Conservation (phyloP, 2,797 vertebrate genomes). For the Leptatherina wallacei region DNA sequence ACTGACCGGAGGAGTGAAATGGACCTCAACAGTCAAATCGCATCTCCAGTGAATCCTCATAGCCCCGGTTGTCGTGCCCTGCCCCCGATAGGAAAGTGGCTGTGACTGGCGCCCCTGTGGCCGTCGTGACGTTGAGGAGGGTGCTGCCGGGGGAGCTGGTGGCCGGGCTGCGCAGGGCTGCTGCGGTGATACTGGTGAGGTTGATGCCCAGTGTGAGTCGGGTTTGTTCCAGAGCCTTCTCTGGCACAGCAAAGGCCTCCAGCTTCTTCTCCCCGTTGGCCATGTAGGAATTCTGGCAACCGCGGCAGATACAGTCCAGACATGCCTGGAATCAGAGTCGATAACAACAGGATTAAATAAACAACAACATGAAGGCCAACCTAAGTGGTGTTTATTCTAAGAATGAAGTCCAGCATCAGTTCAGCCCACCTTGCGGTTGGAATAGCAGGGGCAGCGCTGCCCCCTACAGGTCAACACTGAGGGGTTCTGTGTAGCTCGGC, state of each 20-base stretch:
- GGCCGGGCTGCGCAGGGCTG: slow-evolving; percentile 86
- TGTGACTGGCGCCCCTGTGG: slow-evolving; percentile 83
- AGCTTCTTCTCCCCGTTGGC: slow-evolving; percentile 99
- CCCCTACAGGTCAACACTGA: slow-evolving; percentile 99
- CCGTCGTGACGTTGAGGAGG: slow-evolving; percentile 91
- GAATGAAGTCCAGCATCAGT: too few species aligned
- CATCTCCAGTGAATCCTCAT: slow-evolving; percentile 97
- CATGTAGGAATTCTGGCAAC: slow-evolving; percentile 99
- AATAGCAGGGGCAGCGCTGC: slow-evolving; percentile 99
- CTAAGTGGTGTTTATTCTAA: too few species aligned
- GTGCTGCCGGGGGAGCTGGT: slow-evolving; percentile 87
- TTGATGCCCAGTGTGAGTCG: slow-evolving; percentile 99
- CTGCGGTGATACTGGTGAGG: slow-evolving; percentile 92
- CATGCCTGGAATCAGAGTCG: slow-evolving; percentile 83
- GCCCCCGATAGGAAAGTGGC: slow-evolving; percentile 95
- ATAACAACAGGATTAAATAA: neutral
- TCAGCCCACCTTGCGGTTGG: slow-evolving; percentile 91
- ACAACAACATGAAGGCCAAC: too few species aligned
- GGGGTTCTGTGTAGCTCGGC: slow-evolving; percentile 98
- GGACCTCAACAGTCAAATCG: slow-evolving; percentile 94
- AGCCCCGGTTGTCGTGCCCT: slow-evolving; percentile 94
- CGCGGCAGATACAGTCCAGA: slow-evolving; percentile 99
- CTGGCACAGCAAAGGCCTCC: slow-evolving; percentile 98
- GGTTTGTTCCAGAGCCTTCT: slow-evolving; percentile 99
- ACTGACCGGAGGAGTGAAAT: slow-evolving; percentile 31